phyloP scores from a whole-genome alignment of 2,888 invertebrate species.

The Epirrhoe tristata region DNA sequence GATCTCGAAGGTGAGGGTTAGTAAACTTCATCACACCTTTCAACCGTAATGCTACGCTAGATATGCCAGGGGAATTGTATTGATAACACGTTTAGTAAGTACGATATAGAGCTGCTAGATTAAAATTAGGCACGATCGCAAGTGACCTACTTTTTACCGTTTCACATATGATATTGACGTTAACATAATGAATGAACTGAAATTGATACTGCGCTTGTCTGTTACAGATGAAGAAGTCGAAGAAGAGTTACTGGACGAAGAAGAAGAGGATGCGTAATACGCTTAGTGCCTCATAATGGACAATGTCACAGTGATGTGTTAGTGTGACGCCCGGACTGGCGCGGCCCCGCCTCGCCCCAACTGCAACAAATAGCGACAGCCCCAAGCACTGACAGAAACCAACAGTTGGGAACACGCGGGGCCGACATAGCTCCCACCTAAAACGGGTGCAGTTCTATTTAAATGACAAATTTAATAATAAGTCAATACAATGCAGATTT shows the following conservation, averaged over 20 bases:
- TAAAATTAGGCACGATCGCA: background rate
- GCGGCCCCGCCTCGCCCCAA: constrained; percentile 82
- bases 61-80: constrained; percentile 20
- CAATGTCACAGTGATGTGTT: constrained; percentile 86
- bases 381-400: constrained; percentile 55
- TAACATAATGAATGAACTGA: background rate
- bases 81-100: constrained; percentile 5
- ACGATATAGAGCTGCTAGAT: background rate
- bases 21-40: constrained; percentile 10
- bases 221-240: constrained; percentile 83
- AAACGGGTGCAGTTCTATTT: constrained; percentile 84
- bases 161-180: constrained; percentile 9
- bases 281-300: constrained; percentile 78
- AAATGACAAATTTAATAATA: constrained; percentile 85
- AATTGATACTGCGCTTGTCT: constrained; percentile 1
- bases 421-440: constrained; percentile 80
- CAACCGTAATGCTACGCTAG: constrained; percentile 12
- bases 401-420: constrained; percentile 81
- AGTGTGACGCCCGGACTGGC: constrained; percentile 81
- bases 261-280: constrained; percentile 85
- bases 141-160: constrained; percentile 10
- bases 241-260: constrained; percentile 80
- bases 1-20: constrained; percentile 84
- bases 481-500: constrained; percentile 81
- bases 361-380: constrained; percentile 62